Evolutionary conservation across 2,888 invertebrate genomes (phyloP), one percentile per base, ranked within the genome.

Genomic region (Plagodis pulveraria): DNA sequence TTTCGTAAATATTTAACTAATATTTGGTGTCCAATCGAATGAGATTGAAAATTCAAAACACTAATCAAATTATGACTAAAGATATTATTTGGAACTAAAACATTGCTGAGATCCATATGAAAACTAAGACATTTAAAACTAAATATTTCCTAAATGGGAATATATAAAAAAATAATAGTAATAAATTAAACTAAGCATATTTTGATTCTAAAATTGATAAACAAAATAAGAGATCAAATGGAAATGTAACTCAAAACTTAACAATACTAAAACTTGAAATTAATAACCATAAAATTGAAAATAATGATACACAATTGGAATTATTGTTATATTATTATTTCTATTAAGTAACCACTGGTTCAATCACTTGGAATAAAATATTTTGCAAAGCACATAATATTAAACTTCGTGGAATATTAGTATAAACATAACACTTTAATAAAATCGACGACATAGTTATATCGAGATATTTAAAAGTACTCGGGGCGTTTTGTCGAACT

Each of bases 161-260:
- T 50, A 56, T 58, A 33, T 12, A 42, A 5, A 55, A 55, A 49
- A 56, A 75, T 77, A 74, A 77, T 72, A 74, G 65, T 72, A 83
- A 86, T 86, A 89, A 91, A 86, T 89, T 89, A 90, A 82, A 83
- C 86, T 89, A 87, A 69, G 66, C 58, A 66, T 67, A 77, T 78
- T 74, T 80, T 81, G 80, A 78, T 80, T 81, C 73, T 83, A 83
- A 83, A 86, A 87, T 81, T 80, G 78, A 84, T 81, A 89, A 89
- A 89, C 84, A 84, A 85, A 57, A 85, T 80, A 82, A 77, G 91
- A 91, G 91, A 91, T 91, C 91, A 91, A 87, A 86, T 87, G 86
- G 81, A 90, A 78, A 88, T 84, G 79, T 86, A 86, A 82, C 68
- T 71, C 77, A 80, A 84, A 91, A 92, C 90, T 87, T 91, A 92